A percentile compares a stretch with the other conserved stretches of the same genome.
These are phyloP conservation scores for Sebastes variabilis DNA, from an alignment of 2,797 vertebrate species.

Conservation along the genomic window DNA sequence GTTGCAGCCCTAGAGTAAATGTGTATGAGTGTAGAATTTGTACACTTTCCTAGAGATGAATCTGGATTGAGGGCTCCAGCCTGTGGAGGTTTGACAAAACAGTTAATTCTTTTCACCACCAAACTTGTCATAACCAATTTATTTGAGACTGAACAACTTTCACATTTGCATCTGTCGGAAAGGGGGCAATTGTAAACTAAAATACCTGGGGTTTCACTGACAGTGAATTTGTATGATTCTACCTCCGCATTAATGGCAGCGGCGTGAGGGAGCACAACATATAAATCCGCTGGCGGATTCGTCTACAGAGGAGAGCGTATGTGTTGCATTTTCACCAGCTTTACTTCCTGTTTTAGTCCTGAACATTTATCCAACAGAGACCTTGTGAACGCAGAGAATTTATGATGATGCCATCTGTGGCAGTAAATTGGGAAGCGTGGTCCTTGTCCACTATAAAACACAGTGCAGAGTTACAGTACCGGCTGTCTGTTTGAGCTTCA, in stretches of 20 bases:
- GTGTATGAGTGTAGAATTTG: not conserved
- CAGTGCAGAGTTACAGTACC: not conserved
- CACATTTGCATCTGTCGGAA: not conserved
- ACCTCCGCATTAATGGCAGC: not conserved
- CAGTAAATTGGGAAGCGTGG: slow-evolving; percentile 7
- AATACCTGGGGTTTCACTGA: not conserved
- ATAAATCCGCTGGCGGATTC: not conserved
- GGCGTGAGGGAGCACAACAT: not conserved
- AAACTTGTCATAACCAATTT: not conserved
- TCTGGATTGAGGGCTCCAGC: not conserved
- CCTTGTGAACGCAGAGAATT: not conserved
- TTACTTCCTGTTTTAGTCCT: not conserved
- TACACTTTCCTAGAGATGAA: not conserved
- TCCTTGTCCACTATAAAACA: not conserved
- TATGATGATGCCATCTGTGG: slow-evolving; percentile 4
- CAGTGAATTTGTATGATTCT: not conserved
- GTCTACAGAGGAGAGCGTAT: not conserved
- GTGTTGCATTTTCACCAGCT: not conserved
- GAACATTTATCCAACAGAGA: not conserved
- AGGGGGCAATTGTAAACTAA: not conserved
- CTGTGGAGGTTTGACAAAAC: not conserved
- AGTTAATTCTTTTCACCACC: not conserved
- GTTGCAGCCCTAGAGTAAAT: not conserved
- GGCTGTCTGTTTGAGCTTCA: slow-evolving; percentile 7
- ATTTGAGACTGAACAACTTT: not conserved